Conservation (phyloP, 2,113 vertebrate species). For the Perca schrenkii region DNA sequence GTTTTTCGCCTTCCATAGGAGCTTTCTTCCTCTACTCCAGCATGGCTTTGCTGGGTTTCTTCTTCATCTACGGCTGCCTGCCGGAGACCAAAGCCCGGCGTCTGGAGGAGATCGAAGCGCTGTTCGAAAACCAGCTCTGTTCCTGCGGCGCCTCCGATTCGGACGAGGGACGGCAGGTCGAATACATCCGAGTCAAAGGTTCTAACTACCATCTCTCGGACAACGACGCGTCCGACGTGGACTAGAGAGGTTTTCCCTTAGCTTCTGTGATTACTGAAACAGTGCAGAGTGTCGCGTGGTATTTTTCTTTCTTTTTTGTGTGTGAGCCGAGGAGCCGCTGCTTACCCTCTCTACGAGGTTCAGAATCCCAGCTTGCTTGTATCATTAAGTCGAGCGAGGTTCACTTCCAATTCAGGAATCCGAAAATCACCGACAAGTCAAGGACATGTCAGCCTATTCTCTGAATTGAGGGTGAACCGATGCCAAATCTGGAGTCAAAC, state of each 20-base stretch:
- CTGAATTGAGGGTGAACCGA: conserved; percentile 26
- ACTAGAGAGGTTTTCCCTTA: conserved; percentile 79
- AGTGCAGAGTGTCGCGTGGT: conserved; percentile 23
- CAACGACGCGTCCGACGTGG: conserved; percentile 97
- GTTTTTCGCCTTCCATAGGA: conserved; percentile 82
- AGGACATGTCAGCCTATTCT: conserved; percentile 13
- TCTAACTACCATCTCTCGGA: conserved; percentile 99
- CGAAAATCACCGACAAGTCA: conserved; percentile 3
- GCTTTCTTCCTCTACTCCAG: conserved; percentile 97
- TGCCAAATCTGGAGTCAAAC: conserved; percentile 6
- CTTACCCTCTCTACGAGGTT: conserved; percentile 19
- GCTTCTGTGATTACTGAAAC: conserved; percentile 6
- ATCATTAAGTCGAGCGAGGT: conserved; percentile 14
- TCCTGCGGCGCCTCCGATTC: conserved; percentile 93
- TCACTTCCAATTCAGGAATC: conserved; percentile 48
- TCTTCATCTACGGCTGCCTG: conserved; percentile 95
- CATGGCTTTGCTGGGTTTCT: conserved; percentile 89
- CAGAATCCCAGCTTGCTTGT: conserved; percentile 7
- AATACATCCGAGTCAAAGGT: conserved; percentile 99
- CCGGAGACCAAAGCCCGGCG: conserved; percentile 97
- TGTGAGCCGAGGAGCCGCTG: conserved; percentile 25
- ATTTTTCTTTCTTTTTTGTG: conserved; percentile 24
- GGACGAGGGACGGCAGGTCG: conserved; percentile 95
- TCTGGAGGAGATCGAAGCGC: conserved; percentile 95
- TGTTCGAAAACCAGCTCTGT: conserved; percentile 95